These are phyloP conservation scores for Enteromius fasciolatus DNA, from an alignment of 2,797 vertebrate species.

Conservation along the genomic window DNA sequence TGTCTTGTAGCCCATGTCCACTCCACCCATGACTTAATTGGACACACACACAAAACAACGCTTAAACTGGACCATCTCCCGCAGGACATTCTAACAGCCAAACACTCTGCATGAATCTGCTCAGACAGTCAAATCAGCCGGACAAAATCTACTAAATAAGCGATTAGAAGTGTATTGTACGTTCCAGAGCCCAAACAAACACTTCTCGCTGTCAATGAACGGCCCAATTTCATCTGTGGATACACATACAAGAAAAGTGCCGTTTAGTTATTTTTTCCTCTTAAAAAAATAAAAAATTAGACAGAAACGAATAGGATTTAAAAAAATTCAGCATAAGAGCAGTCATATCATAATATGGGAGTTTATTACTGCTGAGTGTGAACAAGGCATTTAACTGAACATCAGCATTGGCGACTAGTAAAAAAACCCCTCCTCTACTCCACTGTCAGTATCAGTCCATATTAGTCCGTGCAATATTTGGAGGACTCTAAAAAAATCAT, in stretches of 20 bases:
- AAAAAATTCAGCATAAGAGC: neutral
- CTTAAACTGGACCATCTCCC: conserved; percentile 16
- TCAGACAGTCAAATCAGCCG: conserved; percentile 37
- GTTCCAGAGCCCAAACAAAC: conserved; percentile 23
- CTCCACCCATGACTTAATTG: conserved; percentile 41
- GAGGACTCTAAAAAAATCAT: neutral
- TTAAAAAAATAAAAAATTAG: neutral
- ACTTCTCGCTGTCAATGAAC: neutral
- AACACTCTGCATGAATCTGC: conserved; percentile 9
- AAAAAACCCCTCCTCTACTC: neutral
- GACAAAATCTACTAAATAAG: conserved; percentile 42
- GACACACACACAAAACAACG: conserved; percentile 30
- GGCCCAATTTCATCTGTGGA: neutral
- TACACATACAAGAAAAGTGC: neutral
- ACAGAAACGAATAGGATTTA: neutral
- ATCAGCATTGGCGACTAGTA: neutral
- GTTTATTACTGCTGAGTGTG: neutral
- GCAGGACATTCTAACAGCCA: conserved; percentile 19
- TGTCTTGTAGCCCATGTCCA: conserved; percentile 29
- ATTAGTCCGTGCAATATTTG: neutral
- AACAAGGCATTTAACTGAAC: neutral
- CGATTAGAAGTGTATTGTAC: conserved; percentile 6
- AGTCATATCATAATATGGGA: neutral
- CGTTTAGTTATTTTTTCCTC: neutral
- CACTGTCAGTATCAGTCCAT: neutral